Base-by-base conservation (phyloP, 2,888 invertebrate species). In the Diarsia dahlii region DNA sequence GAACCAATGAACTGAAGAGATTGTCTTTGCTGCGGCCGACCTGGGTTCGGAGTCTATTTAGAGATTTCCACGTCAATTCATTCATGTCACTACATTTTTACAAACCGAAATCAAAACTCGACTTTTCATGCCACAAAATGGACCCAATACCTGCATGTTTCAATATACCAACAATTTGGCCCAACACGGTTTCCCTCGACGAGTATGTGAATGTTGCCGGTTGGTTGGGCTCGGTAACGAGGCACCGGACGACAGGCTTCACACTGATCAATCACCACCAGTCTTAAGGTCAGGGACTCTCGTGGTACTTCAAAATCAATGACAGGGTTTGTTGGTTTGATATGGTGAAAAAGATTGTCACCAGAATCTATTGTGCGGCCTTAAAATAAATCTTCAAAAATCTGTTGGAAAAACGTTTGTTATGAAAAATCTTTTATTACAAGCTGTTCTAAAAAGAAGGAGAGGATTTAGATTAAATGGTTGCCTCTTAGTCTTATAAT, bases 191-290 rank as follows among this genome's bases (percentile, higher is more conserved):
- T 70, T 81, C 84, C 83, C 78, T 78, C 67, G 68, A 77, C 80
- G 83, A 77, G 86, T 80, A 87, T 85, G 82, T 81, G 79, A 82
- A 84, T 76, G 81, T 80, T 85, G 76, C 76, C 79, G 84, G 76
- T 87, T 69, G 87, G 89, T 89, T 89, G 89, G 78, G 23, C 67
- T 9, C 81, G 15, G 80, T 89, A 89, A 89, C 82, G 71, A 89
- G 82, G 77, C 74, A 74, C 78, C 85, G 80, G 81, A 81, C 67
- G 67, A 67, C 75, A 74, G 76, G 71, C 69, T 48, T 74, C 74
- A 70, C 74, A 65, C 78, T 81, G 85, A 85, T 87, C 86, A 81
- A 84, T 86, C 81, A 74, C 70, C 66, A 84, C 58, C 79, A 81
- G 64, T 71, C 74, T 73, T 74, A 83, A 75, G 87, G 79, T 87